These are phyloP conservation scores for Himantopus leucocephalus DNA, from an alignment of 2,113 vertebrate genomes.

Conservation along the genomic window DNA sequence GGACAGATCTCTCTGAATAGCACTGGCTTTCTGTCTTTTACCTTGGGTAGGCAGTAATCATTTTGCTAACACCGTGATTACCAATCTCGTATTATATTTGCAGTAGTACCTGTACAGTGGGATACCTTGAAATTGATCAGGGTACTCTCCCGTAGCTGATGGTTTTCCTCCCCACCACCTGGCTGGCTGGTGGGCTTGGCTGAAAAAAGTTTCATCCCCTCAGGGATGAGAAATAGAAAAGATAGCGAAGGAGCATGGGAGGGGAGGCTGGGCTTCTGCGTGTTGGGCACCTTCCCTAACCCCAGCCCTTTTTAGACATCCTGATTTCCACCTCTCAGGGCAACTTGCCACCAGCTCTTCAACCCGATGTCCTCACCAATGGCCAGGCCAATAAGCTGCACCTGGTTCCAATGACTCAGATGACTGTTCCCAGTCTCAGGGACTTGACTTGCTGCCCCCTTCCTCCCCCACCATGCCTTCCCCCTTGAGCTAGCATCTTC, in stretches of 20 bases:
- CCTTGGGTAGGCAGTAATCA: background rate
- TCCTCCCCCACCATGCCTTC: background rate
- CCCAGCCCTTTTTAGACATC: background rate
- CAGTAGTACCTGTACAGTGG: background rate
- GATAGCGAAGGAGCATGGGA: fast-evolving
- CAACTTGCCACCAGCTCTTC: background rate
- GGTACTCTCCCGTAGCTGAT: background rate
- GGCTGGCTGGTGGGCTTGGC: background rate
- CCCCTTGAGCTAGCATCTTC: background rate
- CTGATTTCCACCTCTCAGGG: background rate
- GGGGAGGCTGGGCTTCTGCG: fast-evolving
- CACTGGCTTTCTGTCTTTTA: background rate
- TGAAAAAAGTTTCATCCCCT: background rate
- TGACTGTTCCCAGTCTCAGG: background rate
- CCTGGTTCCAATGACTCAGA: background rate
- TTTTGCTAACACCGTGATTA: background rate
- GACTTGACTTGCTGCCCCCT: background rate
- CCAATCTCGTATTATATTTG: background rate
- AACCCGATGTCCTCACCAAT: background rate
- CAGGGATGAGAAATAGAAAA: background rate
- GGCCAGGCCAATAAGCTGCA: background rate
- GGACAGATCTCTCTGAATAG: background rate
- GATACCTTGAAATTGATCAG: background rate
- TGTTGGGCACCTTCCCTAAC: background rate
- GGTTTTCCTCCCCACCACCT: background rate